Evolutionary conservation across 1,140 invertebrate genomes (phyloP).

Genomic region (Dermatophagoides farinae): DNA sequence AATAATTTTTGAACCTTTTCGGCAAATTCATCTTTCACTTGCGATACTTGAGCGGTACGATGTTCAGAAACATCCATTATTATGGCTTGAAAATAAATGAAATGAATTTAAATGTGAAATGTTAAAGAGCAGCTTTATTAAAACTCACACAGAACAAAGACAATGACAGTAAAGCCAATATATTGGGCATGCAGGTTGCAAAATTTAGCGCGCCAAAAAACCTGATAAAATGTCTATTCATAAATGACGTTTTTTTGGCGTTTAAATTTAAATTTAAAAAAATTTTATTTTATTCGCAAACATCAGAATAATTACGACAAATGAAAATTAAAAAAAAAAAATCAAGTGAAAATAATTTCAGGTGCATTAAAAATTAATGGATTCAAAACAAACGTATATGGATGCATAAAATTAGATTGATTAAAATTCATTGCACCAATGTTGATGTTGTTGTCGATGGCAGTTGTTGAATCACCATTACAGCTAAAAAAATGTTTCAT

Average conservation of each 20-base stretch:
- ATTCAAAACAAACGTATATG: not conserved
- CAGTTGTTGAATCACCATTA: not conserved
- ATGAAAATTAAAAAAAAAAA: not conserved
- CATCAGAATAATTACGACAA: no score
- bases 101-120: not conserved
- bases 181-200: no score
- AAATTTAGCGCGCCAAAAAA: not conserved
- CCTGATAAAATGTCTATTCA: not conserved
- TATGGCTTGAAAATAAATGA: not conserved
- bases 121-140: not conserved
- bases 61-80: slow-evolving; percentile 32
- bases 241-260: not conserved
- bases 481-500: not conserved
- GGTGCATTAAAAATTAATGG: not conserved
- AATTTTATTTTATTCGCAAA: no score
- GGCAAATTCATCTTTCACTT: slow-evolving; percentile 68
- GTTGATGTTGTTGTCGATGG: not conserved
- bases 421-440: no score
- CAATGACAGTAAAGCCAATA: not conserved
- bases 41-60: slow-evolving; percentile 24
- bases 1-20: slow-evolving; percentile 81
- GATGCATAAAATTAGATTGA: no score
- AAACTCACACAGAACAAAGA: not conserved
- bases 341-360: not conserved
- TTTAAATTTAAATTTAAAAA: no score